A percentile compares a stretch with the other conserved stretches of the same genome.
Evolutionary conservation across 2,888 invertebrate species (phyloP).

Genomic region (Drosophila aldrichi): DNA sequence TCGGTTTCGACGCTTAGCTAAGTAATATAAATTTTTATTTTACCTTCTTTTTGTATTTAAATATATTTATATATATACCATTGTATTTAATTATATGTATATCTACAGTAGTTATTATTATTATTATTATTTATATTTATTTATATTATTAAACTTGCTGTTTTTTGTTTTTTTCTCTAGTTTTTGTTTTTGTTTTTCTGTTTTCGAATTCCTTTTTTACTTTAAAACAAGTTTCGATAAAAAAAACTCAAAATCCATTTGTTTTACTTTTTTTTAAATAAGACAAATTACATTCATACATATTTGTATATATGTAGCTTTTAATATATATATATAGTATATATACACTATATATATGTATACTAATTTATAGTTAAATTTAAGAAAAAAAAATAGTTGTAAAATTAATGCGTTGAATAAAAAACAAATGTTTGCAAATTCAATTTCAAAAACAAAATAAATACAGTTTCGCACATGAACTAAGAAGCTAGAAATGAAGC

Average conservation of each 20-base stretch:
- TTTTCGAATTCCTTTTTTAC: conserved; percentile 36
- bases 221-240: conserved; percentile 47
- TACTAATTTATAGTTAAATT: conserved; percentile 32
- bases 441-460: conserved; percentile 56
- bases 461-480: conserved; percentile 50
- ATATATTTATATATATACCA: conserved; percentile 59
- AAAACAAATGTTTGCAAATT: conserved; percentile 55
- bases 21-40: conserved; percentile 73
- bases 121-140: conserved; percentile 46
- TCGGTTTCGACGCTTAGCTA: conserved; percentile 77
- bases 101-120: conserved; percentile 59
- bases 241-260: conserved; percentile 60
- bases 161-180: conserved; percentile 47
- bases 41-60: conserved; percentile 58
- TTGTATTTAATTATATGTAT: conserved; percentile 62
- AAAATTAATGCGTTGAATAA: conserved; percentile 53
- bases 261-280: conserved; percentile 50
- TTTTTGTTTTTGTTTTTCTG: conserved; percentile 38
- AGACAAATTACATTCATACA: conserved; percentile 50
- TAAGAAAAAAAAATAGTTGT: conserved; percentile 32
- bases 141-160: conserved; percentile 60
- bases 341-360: conserved; percentile 22
- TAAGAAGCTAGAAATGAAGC: conserved; percentile 56
- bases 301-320: conserved; percentile 19
- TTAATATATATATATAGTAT: conserved; percentile 4